Evolutionary conservation across 2,888 invertebrate genomes (phyloP), one percentile per base, ranked within the genome.

Genomic region (Drosophila kuntzei): DNA sequence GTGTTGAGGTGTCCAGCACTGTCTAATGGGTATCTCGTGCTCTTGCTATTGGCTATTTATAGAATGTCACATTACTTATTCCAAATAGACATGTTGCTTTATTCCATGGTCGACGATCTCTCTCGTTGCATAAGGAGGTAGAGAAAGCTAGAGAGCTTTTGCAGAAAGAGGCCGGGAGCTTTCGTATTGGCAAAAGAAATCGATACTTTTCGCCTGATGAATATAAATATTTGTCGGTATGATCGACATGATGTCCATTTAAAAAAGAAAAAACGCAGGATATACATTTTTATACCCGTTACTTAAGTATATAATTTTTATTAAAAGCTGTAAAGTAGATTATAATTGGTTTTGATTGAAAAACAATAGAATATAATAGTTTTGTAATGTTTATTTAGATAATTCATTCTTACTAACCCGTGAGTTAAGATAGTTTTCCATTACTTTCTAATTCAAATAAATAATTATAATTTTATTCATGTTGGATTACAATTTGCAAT

Each of bases 371-470:
- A 8, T 61, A 14, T 32, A 27, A 43, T 60, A 39, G 51, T 66
- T 60, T 66, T 61, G 61, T 61, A 61, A 50, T 66, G 36, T 76
- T 66, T 80, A 83, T 82, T 86, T 82, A 76, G 76, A 74, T 62
- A 80, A 83, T 79, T 69, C 71, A 60, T 71, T 75, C 71, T 80
- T 75, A 69, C 74, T 80, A 74, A 76, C 80, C 83, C 82, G 73
- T 60, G 72, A 84, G 74, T 72, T 43, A 78, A 68, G 44, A 72
- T 59, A 66, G 43, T 39, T 39, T 29, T 51, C 50, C 70, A 78
- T 87, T 79, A 88, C 89, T 68, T 79, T 88, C 84, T 84, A 89
- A 80, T 72, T 84, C 84, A 84, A 80, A 89, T 70, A 80, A 71
- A 64, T 83, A 85, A 76, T 76, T 88, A 69, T 83, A 85, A 79